Conservation (phyloP, 2,888 invertebrate species). For the Xestia sexstrigata region DNA sequence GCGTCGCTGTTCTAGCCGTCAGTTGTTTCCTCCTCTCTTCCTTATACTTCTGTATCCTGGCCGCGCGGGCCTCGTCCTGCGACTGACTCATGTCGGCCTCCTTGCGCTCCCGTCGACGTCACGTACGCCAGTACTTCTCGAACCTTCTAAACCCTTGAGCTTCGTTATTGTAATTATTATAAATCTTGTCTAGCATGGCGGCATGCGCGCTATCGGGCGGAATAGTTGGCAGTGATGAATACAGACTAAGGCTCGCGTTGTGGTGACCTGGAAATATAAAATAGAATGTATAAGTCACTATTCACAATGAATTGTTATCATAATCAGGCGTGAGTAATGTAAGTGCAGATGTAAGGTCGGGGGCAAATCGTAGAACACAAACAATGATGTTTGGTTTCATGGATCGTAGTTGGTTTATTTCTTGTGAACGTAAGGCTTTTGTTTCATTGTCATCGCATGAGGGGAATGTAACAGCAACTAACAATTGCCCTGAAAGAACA, state of each 20-base stretch:
- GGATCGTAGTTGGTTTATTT: conserved; percentile 69
- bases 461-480: conserved; percentile 71
- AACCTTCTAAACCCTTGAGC: conserved; percentile 73
- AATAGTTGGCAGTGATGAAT: conserved; percentile 88
- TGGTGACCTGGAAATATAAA: conserved; percentile 80
- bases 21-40: conserved; percentile 93
- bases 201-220: conserved; percentile 86
- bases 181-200: conserved; percentile 86
- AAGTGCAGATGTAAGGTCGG: conserved; percentile 69
- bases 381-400: conserved; percentile 84
- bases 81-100: conserved; percentile 83
- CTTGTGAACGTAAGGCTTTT: conserved; percentile 76
- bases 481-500: conserved; percentile 46
- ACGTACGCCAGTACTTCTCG: conserved; percentile 79
- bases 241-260: conserved; percentile 80
- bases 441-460: conserved; percentile 84
- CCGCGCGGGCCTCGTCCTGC: conserved; percentile 89
- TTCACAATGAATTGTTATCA: conserved; percentile 54
- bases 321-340: conserved; percentile 65
- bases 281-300: conserved; percentile 44
- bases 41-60: conserved; percentile 93
- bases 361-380: conserved; percentile 74
- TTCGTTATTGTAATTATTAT: conserved; percentile 76
- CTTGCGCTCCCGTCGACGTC: conserved; percentile 76
- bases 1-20: conserved; percentile 90